Evolutionary conservation across 64 coral and sea anemone genomes (phyloP), one percentile per base, ranked within the genome.

Genomic region (Catalaphyllia jardinei): DNA sequence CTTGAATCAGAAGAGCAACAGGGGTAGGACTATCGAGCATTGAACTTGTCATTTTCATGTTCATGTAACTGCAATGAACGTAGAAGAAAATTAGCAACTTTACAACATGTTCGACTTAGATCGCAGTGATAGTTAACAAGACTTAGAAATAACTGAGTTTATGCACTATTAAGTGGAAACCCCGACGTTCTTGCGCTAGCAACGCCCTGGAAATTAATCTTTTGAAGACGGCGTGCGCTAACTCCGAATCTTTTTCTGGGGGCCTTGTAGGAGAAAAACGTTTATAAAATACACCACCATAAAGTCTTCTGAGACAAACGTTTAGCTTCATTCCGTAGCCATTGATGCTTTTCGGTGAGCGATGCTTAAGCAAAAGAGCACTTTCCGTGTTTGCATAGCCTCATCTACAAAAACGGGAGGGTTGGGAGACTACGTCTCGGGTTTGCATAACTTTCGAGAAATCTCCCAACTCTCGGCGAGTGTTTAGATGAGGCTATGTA

Each of bases 1-100:
- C 76, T 79, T 79, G 76, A 79, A 79, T 79, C 76, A 54, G 76
- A 79, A 79, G 76, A 79, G 76, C 76, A 79, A 55, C 18, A 79
- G 76, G 76, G 19, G 49, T 79, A 79, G 76, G 55, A 54, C 57
- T 79, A 1, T 79, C 76, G 76, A 55, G 76, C 76, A 49, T 78
- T 78, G 27, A 57, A 79, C 0, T 54, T 79, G 46, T 49, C 20
- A 17, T 19, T 77, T 77, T 77, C 35, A 18, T 50, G 6, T 4
- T 77, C 74, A 77, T 77, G 31, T 77, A 77, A 50, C 19, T 77
- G 74, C 35, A 77, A 50, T 77, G 38, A 77, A 77, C 35, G 74
- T 77, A 77, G 74, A 77, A 51, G 60, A 77, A 77, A 77, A 50
- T 27, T 4, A 77, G 35, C 39, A 51, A 77, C 1, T 51, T 77